Evolutionary conservation across 2,888 invertebrate species (phyloP), one percentile per base, ranked within the genome.

Genomic region (Neoascia interrupta): DNA sequence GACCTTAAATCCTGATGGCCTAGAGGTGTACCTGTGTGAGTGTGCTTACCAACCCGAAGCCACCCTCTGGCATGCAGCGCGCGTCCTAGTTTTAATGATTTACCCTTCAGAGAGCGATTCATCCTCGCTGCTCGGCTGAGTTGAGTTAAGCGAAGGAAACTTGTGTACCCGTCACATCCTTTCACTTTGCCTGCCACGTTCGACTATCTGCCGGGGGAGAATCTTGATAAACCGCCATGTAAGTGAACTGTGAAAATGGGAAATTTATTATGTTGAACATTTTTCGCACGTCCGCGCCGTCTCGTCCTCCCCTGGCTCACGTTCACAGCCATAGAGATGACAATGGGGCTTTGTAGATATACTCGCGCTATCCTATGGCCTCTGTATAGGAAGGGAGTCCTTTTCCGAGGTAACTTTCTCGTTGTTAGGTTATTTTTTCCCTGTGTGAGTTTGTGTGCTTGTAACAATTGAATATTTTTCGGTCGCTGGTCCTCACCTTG

Each of bases 241-340:
- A 56, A 54, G 66, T 66, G 66, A 66, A 56, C 66, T 54, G 66
- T 45, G 45, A 66, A 66, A 66, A 45, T 45, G 54, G 36, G 37
- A 37, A 45, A 47, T 66, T 66, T 66, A 66, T 56, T 66, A 47
- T 54, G 54, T 45, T 19, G 54, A 54, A 28, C 37, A 47, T 45
- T 47, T n/a, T n/a, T 56, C 34, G 26, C 43, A 36, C 54, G 26
- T 28, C 26, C 49, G n/a, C n/a, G n/a, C n/a, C n/a, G n/a, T n/a
- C n/a, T n/a, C n/a, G n/a, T n/a, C 31, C 11, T 23, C 19, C 19
- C 37, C 10, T 8, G 37, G 43, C 41, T n/a, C n/a, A 43, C 36
- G 11, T 43, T 18, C 34, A n/a, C 43, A 53, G 18, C 13, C 51
- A 45, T 26, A 15, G 28, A 26, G 54, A 66, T 54, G 66, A 56